These are phyloP conservation scores for Drosophila kikkawai DNA, from an alignment of 1,140 invertebrate species.

Conservation along the genomic window DNA sequence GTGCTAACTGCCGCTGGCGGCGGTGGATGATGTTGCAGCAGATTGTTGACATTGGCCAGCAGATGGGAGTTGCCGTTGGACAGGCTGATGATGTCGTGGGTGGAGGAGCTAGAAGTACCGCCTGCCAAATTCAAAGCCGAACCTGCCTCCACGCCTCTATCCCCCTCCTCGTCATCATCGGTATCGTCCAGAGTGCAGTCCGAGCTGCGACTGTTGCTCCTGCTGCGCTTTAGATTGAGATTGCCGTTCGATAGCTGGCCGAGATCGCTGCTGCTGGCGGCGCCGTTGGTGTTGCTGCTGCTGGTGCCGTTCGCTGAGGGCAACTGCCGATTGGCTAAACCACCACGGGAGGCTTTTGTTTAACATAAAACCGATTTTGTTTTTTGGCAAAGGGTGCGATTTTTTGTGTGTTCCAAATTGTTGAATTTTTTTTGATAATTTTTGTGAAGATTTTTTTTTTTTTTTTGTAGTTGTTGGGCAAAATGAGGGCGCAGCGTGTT, in stretches of 20 bases:
- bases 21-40: constrained; percentile 74
- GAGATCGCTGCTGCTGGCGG: constrained; percentile 14
- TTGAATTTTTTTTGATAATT: not conserved
- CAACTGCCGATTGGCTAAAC: constrained; percentile 87
- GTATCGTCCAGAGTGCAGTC: constrained; percentile 80
- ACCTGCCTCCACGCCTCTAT: constrained; percentile 11
- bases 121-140: constrained; percentile 39
- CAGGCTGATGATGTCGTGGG: constrained; percentile 63
- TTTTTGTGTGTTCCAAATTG: constrained; percentile 26
- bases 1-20: constrained; percentile 24
- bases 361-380: constrained; percentile 48
- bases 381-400: constrained; percentile 40
- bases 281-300: constrained; percentile 40
- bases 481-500: constrained; percentile 62
- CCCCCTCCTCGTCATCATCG: constrained; percentile 56
- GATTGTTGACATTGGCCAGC: constrained; percentile 72
- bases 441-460: constrained; percentile 3
- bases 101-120: not conserved
- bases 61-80: constrained; percentile 75
- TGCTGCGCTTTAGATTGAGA: constrained; percentile 36
- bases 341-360: constrained; percentile 87
- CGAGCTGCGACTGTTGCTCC: constrained; percentile 75
- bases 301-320: constrained; percentile 80
- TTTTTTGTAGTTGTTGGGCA: constrained; percentile 42
- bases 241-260: constrained; percentile 49